Percentiles rank a stretch among this genome's conserved stretches.
These are phyloP conservation scores for Philotrypesis tridentata DNA, from an alignment of 1,140 invertebrate species.

Conservation along the genomic window DNA sequence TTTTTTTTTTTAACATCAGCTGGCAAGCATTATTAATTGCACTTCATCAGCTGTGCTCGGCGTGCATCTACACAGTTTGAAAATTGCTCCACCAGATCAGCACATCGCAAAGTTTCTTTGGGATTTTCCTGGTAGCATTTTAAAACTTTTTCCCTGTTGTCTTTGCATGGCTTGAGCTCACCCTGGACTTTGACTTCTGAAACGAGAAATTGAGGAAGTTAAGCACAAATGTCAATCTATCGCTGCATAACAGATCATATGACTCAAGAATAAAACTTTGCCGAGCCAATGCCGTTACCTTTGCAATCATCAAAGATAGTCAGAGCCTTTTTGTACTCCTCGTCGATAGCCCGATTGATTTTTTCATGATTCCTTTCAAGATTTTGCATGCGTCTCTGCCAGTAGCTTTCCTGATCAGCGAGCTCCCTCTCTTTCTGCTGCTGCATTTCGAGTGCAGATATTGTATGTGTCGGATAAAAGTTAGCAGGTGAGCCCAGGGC, in stretches of 20 bases:
- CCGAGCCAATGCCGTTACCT: conserved; percentile 29
- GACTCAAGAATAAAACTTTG: not conserved
- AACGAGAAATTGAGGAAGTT: not conserved
- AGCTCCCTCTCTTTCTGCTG: conserved; percentile 66
- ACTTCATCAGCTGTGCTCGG: conserved; percentile 61
- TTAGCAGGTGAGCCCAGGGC: conserved; percentile 1
- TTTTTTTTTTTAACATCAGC: conserved; percentile 35
- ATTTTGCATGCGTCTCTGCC: conserved; percentile 72
- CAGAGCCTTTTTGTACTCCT: conserved; percentile 73
- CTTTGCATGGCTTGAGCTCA: conserved; percentile 68
- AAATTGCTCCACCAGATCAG: conserved; percentile 72
- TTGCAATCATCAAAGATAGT: conserved; percentile 34
- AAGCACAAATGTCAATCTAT: conserved; percentile 1
- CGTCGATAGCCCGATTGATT: conserved; percentile 72
- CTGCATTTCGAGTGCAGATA: conserved; percentile 66
- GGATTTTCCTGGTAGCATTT: conserved; percentile 75
- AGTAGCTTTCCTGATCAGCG: conserved; percentile 71
- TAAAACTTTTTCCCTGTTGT: conserved; percentile 70
- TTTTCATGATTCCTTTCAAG: conserved; percentile 71
- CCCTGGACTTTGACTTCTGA: conserved; percentile 51
- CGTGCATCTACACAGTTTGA: conserved; percentile 73
- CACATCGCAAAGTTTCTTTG: conserved; percentile 73
- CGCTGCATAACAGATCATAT: not conserved
- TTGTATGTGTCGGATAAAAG: conserved; percentile 61
- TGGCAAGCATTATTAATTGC: conserved; percentile 43